phyloP scores from a whole-genome alignment of 2,797 vertebrate genomes.

The Pyrocephalus nanus region DNA sequence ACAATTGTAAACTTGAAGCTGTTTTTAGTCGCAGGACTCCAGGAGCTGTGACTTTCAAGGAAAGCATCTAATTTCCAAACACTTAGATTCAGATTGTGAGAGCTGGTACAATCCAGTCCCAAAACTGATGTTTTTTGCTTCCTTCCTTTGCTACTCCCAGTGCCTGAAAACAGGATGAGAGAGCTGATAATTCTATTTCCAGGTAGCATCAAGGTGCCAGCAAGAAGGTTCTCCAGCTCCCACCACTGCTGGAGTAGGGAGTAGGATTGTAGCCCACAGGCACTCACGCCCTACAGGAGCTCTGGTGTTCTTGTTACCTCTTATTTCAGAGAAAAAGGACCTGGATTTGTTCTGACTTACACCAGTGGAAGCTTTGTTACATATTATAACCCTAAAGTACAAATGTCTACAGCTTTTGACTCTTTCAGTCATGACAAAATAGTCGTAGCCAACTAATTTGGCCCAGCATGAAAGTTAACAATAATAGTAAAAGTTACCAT shows the following conservation, averaged over 20 bases:
- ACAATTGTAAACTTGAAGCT: neutral
- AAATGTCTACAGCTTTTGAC: neutral
- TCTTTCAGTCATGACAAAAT: neutral
- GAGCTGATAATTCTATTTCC: neutral
- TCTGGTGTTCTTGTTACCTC: neutral
- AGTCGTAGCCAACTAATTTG: neutral
- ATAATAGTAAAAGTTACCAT: no score
- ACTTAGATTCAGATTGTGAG: neutral
- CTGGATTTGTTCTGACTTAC: neutral
- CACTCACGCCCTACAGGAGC: fast-evolving
- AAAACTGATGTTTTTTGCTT: neutral
- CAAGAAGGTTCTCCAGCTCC: neutral
- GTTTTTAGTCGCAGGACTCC: neutral
- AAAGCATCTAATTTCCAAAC: neutral
- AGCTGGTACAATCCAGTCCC: neutral
- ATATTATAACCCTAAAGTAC: neutral
- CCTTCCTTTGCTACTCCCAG: neutral
- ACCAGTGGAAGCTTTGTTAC: neutral
- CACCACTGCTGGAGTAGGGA: fast-evolving
- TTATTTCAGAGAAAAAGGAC: neutral
- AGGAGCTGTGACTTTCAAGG: neutral
- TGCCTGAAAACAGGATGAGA: neutral
- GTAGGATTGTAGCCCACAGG: fast-evolving
- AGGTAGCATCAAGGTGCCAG: neutral
- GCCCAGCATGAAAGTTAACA: neutral